These are phyloP conservation scores for Bujurquina vittata DNA, from an alignment of 2,113 vertebrate genomes.

Conservation along the genomic window DNA sequence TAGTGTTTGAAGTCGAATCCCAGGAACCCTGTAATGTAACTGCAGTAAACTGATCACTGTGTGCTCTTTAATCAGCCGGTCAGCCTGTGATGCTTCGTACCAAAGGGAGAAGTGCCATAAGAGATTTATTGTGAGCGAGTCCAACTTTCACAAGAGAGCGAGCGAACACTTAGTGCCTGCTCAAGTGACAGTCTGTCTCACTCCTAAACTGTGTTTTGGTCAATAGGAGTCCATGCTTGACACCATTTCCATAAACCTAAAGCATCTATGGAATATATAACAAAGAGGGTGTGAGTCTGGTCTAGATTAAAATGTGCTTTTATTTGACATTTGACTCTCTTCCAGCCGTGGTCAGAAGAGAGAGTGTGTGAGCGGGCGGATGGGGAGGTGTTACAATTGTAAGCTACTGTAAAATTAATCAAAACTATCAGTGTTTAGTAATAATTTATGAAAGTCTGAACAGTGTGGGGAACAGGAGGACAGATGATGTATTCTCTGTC, in stretches of 20 bases:
- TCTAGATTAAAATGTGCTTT: constrained; percentile 7
- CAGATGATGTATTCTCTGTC: constrained; percentile 5
- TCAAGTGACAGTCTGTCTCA: constrained; percentile 2
- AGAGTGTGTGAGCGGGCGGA: not conserved
- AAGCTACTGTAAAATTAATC: constrained; percentile 31
- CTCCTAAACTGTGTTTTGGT: constrained; percentile 10
- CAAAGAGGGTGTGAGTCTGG: not conserved
- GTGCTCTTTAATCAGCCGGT: constrained; percentile 20
- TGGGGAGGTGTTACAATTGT: constrained; percentile 6
- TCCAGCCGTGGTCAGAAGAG: not conserved
- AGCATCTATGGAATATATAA: not conserved
- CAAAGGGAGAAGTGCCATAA: constrained; percentile 11
- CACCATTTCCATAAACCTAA: not conserved
- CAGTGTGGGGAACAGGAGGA: constrained; percentile 22
- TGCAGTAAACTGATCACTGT: constrained; percentile 19
- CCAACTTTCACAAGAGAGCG: not conserved
- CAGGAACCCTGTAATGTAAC: constrained; percentile 26
- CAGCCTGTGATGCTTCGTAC: constrained; percentile 23
- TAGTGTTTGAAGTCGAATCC: constrained; percentile 36
- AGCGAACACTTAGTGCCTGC: constrained; percentile 11
- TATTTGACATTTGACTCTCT: constrained; percentile 29
- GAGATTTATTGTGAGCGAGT: constrained; percentile 15
- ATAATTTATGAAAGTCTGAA: constrained; percentile 32
- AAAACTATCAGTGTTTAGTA: constrained; percentile 32
- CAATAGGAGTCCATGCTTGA: not conserved